These are phyloP conservation scores for Ophthalmolycus amberensis DNA, from an alignment of 2,113 vertebrate species.

Conservation along the genomic window DNA sequence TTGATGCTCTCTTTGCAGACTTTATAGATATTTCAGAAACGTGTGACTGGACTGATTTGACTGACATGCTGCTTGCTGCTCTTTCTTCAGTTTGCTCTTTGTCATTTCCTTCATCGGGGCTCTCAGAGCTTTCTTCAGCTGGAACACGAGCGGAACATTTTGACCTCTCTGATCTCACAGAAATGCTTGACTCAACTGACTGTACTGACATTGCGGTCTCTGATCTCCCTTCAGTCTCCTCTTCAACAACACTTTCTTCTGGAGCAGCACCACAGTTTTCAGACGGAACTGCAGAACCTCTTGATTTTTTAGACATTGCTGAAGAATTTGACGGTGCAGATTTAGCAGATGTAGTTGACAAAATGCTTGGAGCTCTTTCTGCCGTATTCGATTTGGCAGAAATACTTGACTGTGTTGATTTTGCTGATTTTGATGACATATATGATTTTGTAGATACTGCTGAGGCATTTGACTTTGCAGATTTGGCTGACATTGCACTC, in stretches of 20 bases:
- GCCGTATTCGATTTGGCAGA: slow-evolving; percentile 62
- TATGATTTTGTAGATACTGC: slow-evolving; percentile 37
- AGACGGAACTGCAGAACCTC: slow-evolving; percentile 19
- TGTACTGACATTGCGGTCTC: slow-evolving; percentile 34
- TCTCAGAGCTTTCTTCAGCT: neutral
- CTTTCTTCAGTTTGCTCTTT: slow-evolving; percentile 25
- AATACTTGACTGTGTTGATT: slow-evolving; percentile 56
- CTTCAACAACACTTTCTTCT: slow-evolving; percentile 1
- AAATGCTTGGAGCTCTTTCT: slow-evolving; percentile 42
- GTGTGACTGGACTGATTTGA: slow-evolving; percentile 52
- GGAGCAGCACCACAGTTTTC: slow-evolving; percentile 5
- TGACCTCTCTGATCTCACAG: slow-evolving; percentile 36
- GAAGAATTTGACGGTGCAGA: slow-evolving; percentile 50
- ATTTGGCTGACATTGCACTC: slow-evolving; percentile 61
- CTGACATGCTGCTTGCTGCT: slow-evolving; percentile 44
- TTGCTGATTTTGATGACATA: slow-evolving; percentile 61
- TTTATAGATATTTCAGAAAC: slow-evolving; percentile 38
- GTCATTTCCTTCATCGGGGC: neutral
- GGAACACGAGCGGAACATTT: slow-evolving; percentile 38
- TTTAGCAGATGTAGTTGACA: slow-evolving; percentile 46
- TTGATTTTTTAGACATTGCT: slow-evolving; percentile 32
- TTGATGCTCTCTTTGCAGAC: slow-evolving; percentile 23
- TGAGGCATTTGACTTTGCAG: slow-evolving; percentile 32
- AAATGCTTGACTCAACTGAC: slow-evolving; percentile 49
- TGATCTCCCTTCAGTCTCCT: slow-evolving; percentile 25